Evolutionary conservation across 2,888 invertebrate species (phyloP).

Genomic region (Synergus gifuensis): DNA sequence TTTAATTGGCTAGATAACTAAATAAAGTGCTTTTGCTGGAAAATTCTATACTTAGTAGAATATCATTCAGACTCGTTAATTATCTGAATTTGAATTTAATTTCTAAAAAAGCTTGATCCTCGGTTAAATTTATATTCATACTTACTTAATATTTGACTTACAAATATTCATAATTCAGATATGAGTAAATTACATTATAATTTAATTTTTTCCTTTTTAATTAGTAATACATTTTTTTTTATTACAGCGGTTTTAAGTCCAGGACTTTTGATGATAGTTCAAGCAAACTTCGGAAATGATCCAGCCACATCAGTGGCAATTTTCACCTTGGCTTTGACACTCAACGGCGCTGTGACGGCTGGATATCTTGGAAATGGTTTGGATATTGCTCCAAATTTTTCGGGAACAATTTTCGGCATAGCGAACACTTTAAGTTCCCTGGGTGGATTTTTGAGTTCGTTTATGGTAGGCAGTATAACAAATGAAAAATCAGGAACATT

Average conservation of each 20-base stretch:
- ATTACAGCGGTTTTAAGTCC: conserved; percentile 82
- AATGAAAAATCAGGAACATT: conserved; percentile 82
- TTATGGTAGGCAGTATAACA: conserved; percentile 89
- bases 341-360: conserved; percentile 92
- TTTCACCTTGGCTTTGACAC: conserved; percentile 88
- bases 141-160: neutral
- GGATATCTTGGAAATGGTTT: conserved; percentile 92
- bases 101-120: neutral
- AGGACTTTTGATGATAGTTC: conserved; percentile 86
- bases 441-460: conserved; percentile 89
- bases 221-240: neutral
- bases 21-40: neutral
- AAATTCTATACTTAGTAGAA: neutral
- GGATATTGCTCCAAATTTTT: conserved; percentile 93
- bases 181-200: no score
- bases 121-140: neutral
- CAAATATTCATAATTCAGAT: no score
- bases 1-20: conserved; percentile 6
- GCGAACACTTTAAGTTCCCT: conserved; percentile 92
- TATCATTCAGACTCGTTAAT: neutral
- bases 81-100: neutral
- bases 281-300: conserved; percentile 86
- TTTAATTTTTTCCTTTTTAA: neutral
- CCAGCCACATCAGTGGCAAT: conserved; percentile 86
- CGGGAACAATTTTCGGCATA: conserved; percentile 92